Evolutionary conservation across 1,140 invertebrate genomes (phyloP).

Genomic region (Monomorium pharaonis): DNA sequence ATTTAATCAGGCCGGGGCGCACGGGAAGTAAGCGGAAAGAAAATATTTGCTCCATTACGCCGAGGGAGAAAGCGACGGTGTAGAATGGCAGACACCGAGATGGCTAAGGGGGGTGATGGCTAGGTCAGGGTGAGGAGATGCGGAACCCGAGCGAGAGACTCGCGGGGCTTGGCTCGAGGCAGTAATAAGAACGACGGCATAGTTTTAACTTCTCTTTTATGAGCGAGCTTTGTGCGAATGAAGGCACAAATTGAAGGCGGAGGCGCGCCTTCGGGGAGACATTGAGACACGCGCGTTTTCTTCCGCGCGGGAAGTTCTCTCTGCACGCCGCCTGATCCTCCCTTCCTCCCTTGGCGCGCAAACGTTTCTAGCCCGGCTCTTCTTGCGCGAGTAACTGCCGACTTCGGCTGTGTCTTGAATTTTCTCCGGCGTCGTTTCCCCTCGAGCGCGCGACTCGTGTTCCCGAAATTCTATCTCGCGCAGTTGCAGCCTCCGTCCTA

Average conservation of each 20-base stretch:
- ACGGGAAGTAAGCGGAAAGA: slow-evolving; percentile 78
- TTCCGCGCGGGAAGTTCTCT: slow-evolving; percentile 38
- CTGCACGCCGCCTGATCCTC: slow-evolving; percentile 29
- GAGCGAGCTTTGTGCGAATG: slow-evolving; percentile 84
- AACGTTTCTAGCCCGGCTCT: slow-evolving; percentile 44
- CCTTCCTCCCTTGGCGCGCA: slow-evolving; percentile 15
- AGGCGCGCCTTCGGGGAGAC: slow-evolving; percentile 84
- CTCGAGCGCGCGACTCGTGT: slow-evolving; percentile 24
- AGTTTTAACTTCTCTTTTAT: slow-evolving; percentile 86
- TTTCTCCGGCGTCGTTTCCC: slow-evolving; percentile 23
- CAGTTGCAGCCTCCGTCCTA: slow-evolving; percentile 16
- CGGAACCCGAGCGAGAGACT: slow-evolving; percentile 68
- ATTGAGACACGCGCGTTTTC: slow-evolving; percentile 83
- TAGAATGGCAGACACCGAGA: slow-evolving; percentile 28
- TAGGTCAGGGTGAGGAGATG: slow-evolving; percentile 41
- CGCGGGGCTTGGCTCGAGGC: slow-evolving; percentile 79
- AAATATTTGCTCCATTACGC: slow-evolving; percentile 82
- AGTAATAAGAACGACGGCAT: slow-evolving; percentile 86
- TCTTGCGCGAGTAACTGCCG: slow-evolving; percentile 23
- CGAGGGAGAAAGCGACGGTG: slow-evolving; percentile 43
- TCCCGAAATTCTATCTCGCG: slow-evolving; percentile 14
- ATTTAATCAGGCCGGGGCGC: slow-evolving; percentile 80
- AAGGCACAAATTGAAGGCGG: slow-evolving; percentile 84
- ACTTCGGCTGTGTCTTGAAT: slow-evolving; percentile 63
- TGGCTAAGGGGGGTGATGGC: slow-evolving; percentile 34